Evolutionary conservation across 2,113 vertebrate species (phyloP), one percentile per base, ranked within the genome.

Genomic region (Psittacus erithacus): DNA sequence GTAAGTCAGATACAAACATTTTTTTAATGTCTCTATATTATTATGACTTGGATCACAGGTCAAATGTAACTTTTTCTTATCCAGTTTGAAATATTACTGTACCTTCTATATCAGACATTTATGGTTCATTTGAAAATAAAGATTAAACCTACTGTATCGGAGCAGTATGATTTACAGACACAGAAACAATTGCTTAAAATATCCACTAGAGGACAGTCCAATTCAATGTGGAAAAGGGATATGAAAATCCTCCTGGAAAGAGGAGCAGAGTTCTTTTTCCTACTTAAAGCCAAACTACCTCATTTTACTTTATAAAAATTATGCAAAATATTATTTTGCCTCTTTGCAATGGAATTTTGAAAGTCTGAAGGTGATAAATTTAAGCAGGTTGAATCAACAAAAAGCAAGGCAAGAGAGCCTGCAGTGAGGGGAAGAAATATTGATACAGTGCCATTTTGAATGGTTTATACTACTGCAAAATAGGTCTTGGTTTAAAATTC

Each of bases 201-300:
- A 52, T 33, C 98, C 99, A 99, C 98, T 98, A 98, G 99, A 98
- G 98, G 98, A 98, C 99, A 99, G 98, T 98, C 97, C 96, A 98
- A 98, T 98, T 98, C 98, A 98, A 97, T 83, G 86, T 59, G 96
- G 67, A 95, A 93, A 91, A 91, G 71, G 41, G 88, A 97, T 70
- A 75, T 29, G 88, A 95, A 94, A 95, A 86, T 95, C 62, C 53
- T 86, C 76, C 23, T 7, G 41, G 84, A 95, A 88, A 94, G 87
- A 85, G 77, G 33, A 82, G 6, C 59, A 86, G 80, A 50, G 86
- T 83, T 95, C 63, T 92, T 97, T 97, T 94, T 97, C 64, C 78
- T 90, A 77, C 69, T 95, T 96, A 94, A 93, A 97, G 84, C 47
- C 28, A 69, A 95, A 65, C 31, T 2, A 49, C 69, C 65, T 70